A percentile compares a stretch with the other conserved stretches of the same genome.
Evolutionary conservation across 1,140 invertebrate species (phyloP).

Genomic region (Oreohelix idahoensis): DNA sequence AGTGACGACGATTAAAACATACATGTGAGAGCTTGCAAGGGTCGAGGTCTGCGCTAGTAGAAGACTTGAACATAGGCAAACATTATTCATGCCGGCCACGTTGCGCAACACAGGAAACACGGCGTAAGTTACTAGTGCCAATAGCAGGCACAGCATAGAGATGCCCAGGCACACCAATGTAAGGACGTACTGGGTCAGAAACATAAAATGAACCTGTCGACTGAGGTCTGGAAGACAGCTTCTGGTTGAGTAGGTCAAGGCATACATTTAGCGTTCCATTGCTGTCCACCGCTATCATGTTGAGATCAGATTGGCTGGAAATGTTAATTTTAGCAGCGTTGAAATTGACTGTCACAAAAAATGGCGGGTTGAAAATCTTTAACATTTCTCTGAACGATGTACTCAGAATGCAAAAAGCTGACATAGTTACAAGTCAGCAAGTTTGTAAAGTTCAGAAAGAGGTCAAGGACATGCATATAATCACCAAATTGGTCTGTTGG

Average conservation of each 20-base stretch:
- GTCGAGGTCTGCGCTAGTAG: too few species aligned
- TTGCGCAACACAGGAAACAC: slow-evolving; percentile 6
- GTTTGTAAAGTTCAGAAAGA: neutral
- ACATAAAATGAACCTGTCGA: neutral
- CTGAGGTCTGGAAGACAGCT: neutral
- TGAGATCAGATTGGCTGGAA: too few species aligned
- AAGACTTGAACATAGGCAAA: too few species aligned
- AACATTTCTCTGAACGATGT: neutral
- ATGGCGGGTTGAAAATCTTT: neutral
- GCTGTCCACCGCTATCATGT: too few species aligned
- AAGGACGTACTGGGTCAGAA: neutral
- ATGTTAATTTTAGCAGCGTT: too few species aligned
- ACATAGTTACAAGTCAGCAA: neutral
- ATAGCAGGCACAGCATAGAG: too few species aligned
- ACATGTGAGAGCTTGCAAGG: too few species aligned
- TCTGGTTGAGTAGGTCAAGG: neutral
- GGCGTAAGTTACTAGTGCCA: slow-evolving; percentile 14
- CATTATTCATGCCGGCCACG: too few species aligned
- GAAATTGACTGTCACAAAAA: neutral
- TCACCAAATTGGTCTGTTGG: neutral
- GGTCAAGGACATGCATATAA: neutral
- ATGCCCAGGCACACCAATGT: too few species aligned
- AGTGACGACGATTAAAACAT: too few species aligned
- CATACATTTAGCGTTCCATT: too few species aligned
- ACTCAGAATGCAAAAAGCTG: neutral